Conservation (phyloP, 2,888 invertebrate genomes). For the Ichneumoninae sp. region DNA sequence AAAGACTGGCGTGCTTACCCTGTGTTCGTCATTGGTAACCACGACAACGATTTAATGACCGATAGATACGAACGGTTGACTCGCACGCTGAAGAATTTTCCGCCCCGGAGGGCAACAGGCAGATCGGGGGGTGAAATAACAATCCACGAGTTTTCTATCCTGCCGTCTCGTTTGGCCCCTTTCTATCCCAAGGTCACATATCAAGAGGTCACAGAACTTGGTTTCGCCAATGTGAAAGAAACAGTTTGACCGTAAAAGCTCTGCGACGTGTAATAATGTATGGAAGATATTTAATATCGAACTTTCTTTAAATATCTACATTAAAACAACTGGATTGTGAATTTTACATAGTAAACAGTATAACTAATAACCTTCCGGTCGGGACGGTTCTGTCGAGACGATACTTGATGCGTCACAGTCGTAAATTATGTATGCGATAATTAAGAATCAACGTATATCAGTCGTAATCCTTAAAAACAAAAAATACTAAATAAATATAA, state of each 20-base stretch:
- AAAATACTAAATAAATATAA: conserved; percentile 31
- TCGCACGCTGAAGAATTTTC: neutral
- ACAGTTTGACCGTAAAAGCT: neutral
- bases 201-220: neutral
- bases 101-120: neutral
- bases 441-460: conserved; percentile 14
- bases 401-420: neutral
- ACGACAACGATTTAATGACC: conserved; percentile 39
- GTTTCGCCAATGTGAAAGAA: neutral
- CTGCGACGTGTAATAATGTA: neutral
- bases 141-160: neutral
- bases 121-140: neutral
- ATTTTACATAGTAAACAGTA: neutral
- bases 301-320: neutral
- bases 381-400: conserved; percentile 6
- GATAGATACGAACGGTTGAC: neutral
- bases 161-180: neutral
- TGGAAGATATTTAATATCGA: neutral
- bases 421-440: conserved; percentile 11
- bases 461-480: neutral
- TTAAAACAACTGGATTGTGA: neutral
- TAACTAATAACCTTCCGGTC: neutral
- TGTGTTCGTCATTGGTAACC: conserved; percentile 46
- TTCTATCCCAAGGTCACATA: neutral
- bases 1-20: neutral